A percentile compares a stretch with the other conserved stretches of the same genome.
Conservation (phyloP, 1,140 invertebrate species). For the Drosophila erecta region DNA sequence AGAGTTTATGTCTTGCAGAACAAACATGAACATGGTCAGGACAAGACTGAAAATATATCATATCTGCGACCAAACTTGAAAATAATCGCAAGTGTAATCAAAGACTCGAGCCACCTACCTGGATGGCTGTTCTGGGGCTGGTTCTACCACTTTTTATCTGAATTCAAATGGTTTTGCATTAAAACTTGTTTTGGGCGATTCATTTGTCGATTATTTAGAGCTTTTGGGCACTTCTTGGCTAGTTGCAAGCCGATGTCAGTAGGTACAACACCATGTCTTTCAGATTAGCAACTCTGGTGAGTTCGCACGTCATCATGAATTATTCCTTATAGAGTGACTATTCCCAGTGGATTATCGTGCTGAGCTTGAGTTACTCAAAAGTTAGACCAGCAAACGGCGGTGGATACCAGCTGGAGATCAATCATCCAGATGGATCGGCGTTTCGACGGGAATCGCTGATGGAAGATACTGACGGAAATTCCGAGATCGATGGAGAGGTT, state of each 20-base stretch:
- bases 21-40: neutral
- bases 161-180: slow-evolving; percentile 24
- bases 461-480: slow-evolving; percentile 5
- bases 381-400: neutral
- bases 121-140: neutral
- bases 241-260: slow-evolving; percentile 19
- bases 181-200: slow-evolving; percentile 13
- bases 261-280: slow-evolving; percentile 25
- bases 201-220: neutral
- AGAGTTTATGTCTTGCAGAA: neutral
- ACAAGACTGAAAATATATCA: neutral
- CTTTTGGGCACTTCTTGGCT: neutral
- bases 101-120: neutral
- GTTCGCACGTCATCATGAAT: neutral
- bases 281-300: slow-evolving; percentile 9
- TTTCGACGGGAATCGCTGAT: slow-evolving; percentile 5
- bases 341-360: slow-evolving; percentile 20
- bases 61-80: neutral
- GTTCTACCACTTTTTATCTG: slow-evolving; percentile 15
- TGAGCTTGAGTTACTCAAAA: slow-evolving; percentile 6
- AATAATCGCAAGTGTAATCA: neutral
- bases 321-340: neutral
- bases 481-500: slow-evolving; percentile 15
- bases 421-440: slow-evolving; percentile 26
- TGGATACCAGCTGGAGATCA: slow-evolving; percentile 13